Conservation (phyloP, 2,797 vertebrate genomes). For the Sarcoramphus papa region DNA sequence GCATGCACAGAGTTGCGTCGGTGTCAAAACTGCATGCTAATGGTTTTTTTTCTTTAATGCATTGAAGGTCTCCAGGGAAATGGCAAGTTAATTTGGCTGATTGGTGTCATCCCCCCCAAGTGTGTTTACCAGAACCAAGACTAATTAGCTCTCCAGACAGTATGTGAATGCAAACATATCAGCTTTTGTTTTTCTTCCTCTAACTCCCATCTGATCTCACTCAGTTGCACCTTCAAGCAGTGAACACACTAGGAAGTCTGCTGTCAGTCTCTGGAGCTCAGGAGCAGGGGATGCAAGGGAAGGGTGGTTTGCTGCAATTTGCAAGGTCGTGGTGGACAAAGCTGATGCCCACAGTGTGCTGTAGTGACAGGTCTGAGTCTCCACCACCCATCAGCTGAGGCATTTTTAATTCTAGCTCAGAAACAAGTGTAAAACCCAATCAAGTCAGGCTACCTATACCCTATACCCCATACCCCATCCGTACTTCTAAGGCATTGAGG, state of each 20-base stretch:
- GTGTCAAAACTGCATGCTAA: neutral
- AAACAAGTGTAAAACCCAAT: neutral
- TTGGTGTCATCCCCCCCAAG: neutral
- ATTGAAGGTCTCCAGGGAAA: neutral
- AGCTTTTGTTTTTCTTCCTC: neutral
- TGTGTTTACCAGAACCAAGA: neutral
- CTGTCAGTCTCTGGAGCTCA: neutral
- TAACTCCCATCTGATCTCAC: neutral
- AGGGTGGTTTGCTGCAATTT: neutral
- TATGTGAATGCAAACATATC: neutral
- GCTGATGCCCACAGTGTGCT: neutral
- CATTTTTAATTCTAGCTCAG: neutral
- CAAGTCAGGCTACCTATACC: neutral
- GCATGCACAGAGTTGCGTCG: rapidly evolving
- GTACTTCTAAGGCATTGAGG: neutral
- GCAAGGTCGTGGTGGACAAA: neutral
- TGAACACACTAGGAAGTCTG: neutral
- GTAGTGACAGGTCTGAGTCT: neutral
- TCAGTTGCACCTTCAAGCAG: neutral
- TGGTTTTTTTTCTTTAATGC: neutral
- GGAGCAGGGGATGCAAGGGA: neutral
- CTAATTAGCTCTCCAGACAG: neutral
- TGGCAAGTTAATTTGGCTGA: neutral
- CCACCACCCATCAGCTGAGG: neutral
- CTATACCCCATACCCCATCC: neutral